Evolutionary conservation across 2,888 invertebrate genomes (phyloP).

Genomic region (Diaphora mendica): DNA sequence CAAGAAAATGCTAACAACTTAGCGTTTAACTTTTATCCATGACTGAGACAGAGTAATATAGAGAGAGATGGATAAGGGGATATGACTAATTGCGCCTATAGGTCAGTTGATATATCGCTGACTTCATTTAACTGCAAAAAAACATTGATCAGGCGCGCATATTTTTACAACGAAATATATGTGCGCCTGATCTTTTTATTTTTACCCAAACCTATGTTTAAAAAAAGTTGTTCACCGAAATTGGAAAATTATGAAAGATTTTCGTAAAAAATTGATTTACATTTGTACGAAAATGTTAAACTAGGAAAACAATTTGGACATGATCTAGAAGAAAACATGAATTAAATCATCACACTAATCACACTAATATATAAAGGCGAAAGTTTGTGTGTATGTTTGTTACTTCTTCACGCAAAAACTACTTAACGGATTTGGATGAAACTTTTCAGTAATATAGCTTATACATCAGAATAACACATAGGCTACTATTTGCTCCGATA

Average conservation of each 20-base stretch:
- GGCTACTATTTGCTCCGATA: too few relatives aligned
- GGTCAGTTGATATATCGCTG: slow-evolving; percentile 38
- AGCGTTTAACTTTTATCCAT: slow-evolving; percentile 79
- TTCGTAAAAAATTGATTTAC: not conserved
- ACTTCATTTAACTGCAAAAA: slow-evolving; percentile 62
- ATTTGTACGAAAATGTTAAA: not conserved
- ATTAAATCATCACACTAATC: too few relatives aligned
- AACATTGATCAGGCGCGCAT: slow-evolving; percentile 61
- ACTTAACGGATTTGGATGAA: too few relatives aligned
- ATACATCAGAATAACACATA: too few relatives aligned
- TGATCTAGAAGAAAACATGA: not conserved
- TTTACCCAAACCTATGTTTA: not conserved
- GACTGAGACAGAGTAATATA: slow-evolving; percentile 66
- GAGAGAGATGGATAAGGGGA: slow-evolving; percentile 44
- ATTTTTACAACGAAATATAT: not conserved
- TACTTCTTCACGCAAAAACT: too few relatives aligned
- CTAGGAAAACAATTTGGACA: not conserved
- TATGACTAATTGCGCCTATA: slow-evolving; percentile 71
- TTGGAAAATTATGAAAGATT: not conserved
- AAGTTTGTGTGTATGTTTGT: too few relatives aligned
- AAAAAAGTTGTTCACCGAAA: not conserved
- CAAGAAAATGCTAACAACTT: slow-evolving; percentile 80
- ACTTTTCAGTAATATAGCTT: too few relatives aligned
- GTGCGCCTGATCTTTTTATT: too few relatives aligned
- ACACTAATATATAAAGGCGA: too few relatives aligned